Evolutionary conservation across 2,113 vertebrate species (phyloP), one percentile per base, ranked within the genome.

Genomic region (Galbula dea): DNA sequence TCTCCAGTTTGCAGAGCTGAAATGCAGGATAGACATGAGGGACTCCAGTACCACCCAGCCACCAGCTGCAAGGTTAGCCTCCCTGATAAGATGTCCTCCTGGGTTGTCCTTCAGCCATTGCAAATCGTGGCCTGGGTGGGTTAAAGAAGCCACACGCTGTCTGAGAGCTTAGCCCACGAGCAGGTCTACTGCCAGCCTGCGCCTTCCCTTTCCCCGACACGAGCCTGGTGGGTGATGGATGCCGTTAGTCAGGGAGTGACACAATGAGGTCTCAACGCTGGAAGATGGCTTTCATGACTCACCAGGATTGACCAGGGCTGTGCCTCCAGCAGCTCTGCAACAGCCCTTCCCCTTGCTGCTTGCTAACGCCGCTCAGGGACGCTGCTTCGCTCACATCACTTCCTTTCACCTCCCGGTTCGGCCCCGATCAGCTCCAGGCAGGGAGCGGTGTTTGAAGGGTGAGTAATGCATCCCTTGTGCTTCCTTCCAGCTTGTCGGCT

Each of bases 381-480:
- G 21, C 77, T 62, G 75, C 62, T 85, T 76, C 1, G 4, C 67
- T 93, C 89, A n/a, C 89, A 76, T 85, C 86, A 49, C 81, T 95
- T 95, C 94, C 86, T 89, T 58, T 87, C 0, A 0, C 89, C 81
- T 94, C 87, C 74, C 48, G n/a, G 0, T 58, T 89, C 7, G 1
- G 59, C 67, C n/a, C n/a, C 6, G 15, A 32, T 78, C 83, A 6
- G 32, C 83, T 89, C 71, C 52, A 37, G 89, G 92, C 81, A n/a
- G 90, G 81, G 81, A 85, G 37, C 1, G 0, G 63, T 88, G 69
- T 94, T 90, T 0, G 6, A 89, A 89, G 82, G 82, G 84, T 93
- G 87, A 91, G 91, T 95, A 91, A 92, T 69, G 46, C 91, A 67
- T 63, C 63, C 62, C 78, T 85, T 92, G 78, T 69, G 68, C 63